Evolutionary conservation across 2,888 invertebrate species (phyloP), one percentile per base, ranked within the genome.

Genomic region (Fragum fragum): DNA sequence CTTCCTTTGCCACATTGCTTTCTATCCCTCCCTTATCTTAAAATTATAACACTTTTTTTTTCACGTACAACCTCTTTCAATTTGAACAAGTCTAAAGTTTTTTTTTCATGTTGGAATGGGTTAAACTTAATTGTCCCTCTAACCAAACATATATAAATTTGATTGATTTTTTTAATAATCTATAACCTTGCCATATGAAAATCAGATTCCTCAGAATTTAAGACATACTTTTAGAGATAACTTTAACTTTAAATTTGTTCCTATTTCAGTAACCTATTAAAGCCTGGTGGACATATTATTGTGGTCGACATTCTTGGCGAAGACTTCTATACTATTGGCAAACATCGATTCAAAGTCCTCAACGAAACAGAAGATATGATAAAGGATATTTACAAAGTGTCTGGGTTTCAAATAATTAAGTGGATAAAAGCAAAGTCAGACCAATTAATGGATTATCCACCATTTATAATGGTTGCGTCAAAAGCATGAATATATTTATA

Each of bases 221-320:
- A n/a, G 32, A 6, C 32, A 36, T 36, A 36, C 9, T 9, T 36
- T 9, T 36, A 36, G 32, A 9, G 3, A 36, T 36, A 9, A 47
- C 5, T 47, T n/a, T 18, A 47, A 5, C 47, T 47, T 47, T 5
- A 3, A 14, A 57, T 23, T 11, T n/a, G 39, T n/a, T 23, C n/a
- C 16, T 70, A 9, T 52, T 70, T 52, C 61, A 73, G 73, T 16
- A 42, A 59, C 16, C 26, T 73, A 39, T 29, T 73, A 26, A 73
- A 59, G 42, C 73, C 73, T n/a, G 59, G 73, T 14, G 73, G 73
- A 3, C n/a, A 59, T 36, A 18, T 73, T 5, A 39, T 73, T 42
- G 47, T 61, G 18, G 39, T 59, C 1, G 73, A 73, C 61, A n/a
- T 73, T n/a, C 61, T 73, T 3, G 73, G 42, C 9, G 61, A 73